phyloP scores from a whole-genome alignment of 2,113 vertebrate genomes.

The Charadrius vociferus region DNA sequence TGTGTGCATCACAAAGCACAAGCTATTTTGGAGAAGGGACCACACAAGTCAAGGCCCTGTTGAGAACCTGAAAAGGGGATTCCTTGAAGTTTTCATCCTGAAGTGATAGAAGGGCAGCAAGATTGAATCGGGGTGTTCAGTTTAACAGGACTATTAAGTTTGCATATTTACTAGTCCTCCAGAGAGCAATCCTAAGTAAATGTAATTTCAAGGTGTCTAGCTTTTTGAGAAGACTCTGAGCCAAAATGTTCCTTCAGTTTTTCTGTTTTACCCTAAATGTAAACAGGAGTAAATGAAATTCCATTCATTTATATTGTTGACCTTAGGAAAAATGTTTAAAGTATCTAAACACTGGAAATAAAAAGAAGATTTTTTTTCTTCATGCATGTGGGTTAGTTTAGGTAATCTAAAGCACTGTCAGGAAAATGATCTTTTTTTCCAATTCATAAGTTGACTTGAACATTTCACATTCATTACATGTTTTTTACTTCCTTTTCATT shows the following conservation, averaged over 20 bases:
- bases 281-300: background rate
- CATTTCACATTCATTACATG: background rate
- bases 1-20: background rate
- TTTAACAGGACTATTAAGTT: background rate
- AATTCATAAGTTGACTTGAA: background rate
- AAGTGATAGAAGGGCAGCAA: background rate
- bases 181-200: background rate
- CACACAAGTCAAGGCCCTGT: background rate
- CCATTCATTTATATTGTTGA: background rate
- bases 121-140: background rate
- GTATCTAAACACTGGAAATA: background rate
- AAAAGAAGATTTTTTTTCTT: background rate
- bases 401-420: background rate
- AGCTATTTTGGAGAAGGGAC: background rate
- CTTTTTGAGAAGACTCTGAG: background rate
- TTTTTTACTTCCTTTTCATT: background rate
- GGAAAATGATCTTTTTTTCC: background rate
- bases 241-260: background rate
- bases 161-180: background rate
- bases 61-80: background rate
- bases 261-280: background rate
- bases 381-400: background rate
- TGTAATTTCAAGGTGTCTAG: slow-evolving; percentile 5
- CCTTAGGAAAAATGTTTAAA: background rate
- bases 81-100: background rate